phyloP scores from a whole-genome alignment of 2,797 vertebrate species.

The Anomalospiza imberbis region DNA sequence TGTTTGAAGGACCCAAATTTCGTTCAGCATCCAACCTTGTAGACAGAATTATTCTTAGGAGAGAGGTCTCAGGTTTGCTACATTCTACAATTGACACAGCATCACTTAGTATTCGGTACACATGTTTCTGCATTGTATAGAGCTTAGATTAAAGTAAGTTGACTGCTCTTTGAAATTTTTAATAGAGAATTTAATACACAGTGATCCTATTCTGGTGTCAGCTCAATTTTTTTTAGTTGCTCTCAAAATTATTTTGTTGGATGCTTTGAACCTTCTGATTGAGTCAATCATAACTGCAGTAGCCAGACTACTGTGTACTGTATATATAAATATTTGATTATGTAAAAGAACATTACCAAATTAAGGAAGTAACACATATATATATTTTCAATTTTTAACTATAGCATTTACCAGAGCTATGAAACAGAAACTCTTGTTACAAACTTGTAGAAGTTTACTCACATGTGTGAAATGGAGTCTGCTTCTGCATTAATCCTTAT shows the following conservation, averaged over 20 bases:
- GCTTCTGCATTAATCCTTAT: background rate
- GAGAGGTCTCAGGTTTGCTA: background rate
- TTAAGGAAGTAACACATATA: background rate
- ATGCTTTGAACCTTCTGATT: background rate
- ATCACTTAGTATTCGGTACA: background rate
- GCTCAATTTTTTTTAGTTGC: background rate
- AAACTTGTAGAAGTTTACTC: background rate
- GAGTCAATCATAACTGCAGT: background rate
- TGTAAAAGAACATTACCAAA: background rate
- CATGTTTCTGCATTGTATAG: background rate
- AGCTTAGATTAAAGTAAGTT: background rate
- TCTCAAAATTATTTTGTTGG: background rate
- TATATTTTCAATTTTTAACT: background rate
- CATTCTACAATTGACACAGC: background rate
- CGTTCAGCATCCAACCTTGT: background rate
- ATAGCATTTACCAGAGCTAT: background rate
- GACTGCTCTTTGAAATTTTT: background rate
- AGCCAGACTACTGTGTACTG: background rate
- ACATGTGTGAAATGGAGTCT: background rate
- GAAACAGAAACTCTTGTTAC: background rate
- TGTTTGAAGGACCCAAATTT: background rate
- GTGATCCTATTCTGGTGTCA: background rate
- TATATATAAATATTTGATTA: background rate
- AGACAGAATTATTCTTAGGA: background rate
- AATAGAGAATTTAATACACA: background rate